These are phyloP conservation scores for Vespertilio murinus DNA, from an alignment of 2,797 vertebrate genomes.

Conservation along the genomic window DNA sequence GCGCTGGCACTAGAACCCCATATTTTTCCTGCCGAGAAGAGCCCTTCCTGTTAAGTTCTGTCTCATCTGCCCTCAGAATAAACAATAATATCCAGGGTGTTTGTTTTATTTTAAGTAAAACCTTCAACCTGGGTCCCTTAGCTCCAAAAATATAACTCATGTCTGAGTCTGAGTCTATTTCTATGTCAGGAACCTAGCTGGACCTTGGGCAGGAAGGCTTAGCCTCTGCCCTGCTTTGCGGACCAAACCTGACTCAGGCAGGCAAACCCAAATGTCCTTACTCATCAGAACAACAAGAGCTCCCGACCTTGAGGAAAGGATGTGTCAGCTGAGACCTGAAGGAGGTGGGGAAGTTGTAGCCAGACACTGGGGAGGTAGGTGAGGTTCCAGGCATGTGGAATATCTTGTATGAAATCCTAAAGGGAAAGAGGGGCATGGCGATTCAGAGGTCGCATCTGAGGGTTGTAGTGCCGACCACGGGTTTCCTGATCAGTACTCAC, in stretches of 20 bases:
- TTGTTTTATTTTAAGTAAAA: not conserved
- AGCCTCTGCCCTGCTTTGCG: not conserved
- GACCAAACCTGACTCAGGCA: not conserved
- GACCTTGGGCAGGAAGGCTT: not conserved
- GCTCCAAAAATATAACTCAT: not conserved
- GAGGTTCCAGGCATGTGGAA: not conserved
- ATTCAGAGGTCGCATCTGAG: not conserved
- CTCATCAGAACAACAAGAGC: not conserved
- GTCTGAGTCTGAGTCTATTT: not conserved
- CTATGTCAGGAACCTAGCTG: not conserved
- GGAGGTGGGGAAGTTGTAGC: not conserved
- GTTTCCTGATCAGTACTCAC: not conserved
- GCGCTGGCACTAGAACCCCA: not conserved
- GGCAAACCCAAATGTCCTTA: not conserved
- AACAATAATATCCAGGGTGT: not conserved
- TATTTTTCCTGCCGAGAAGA: not conserved
- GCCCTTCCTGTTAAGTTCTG: not conserved
- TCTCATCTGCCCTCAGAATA: not conserved
- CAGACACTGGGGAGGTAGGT: not conserved
- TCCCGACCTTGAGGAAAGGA: not conserved
- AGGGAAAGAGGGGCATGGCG: not conserved
- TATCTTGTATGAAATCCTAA: not conserved
- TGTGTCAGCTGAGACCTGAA: not conserved
- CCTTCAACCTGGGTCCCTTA: not conserved
- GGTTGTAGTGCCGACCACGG: not conserved